Base-by-base conservation (phyloP, 2,113 vertebrate genomes). In the Mobula birostris region DNA sequence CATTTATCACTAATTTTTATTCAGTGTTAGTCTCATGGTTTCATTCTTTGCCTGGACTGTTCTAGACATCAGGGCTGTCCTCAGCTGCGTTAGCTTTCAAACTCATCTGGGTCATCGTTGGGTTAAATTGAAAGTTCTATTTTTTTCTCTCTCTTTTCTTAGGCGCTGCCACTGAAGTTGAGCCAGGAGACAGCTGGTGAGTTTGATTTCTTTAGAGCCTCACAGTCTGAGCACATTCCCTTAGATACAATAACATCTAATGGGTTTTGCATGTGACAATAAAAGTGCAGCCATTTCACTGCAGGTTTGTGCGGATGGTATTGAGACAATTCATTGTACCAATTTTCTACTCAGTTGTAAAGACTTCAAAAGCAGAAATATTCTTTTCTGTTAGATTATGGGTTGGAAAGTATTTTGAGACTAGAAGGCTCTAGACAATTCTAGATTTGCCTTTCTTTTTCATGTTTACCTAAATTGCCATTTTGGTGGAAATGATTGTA, bases 101-200 rank as follows among this genome's bases (percentile, higher is more conserved):
- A 24, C 24, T 76, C 91, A 93, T 27, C 36, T 72, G 36, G 70
- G 48, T 7, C 24, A 29, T 76, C 8, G 19, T 74, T 19, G 61
- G 72, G 32, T 93, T 93, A 56, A 93, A 74, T 56, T 74, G 70
- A 93, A 72, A 74, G 27, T 74, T 93, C 5, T 48, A 0, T 68
- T 74, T 94, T 95, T 95, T 79, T 96, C 94, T 96, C 94, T 96
- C 48, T 48, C 48, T 48, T 48, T 48, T 48, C 96, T 9, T 94
- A 99, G 98, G 96, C 97, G 68, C 94, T 95, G 94, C 96, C 96
- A 95, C 96, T 96, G 94, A 97, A 96, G 95, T 95, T 94, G 95
- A 96, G 94, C 95, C 96, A 95, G 92, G 95, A 96, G 95, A 95
- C 95, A 94, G 96, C 97, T 96, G 98, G 98, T 99, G 98, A 97